Percentiles rank a stretch among this genome's conserved stretches.
Conservation (phyloP, 2,113 vertebrate genomes). For the Aix galericulata region DNA sequence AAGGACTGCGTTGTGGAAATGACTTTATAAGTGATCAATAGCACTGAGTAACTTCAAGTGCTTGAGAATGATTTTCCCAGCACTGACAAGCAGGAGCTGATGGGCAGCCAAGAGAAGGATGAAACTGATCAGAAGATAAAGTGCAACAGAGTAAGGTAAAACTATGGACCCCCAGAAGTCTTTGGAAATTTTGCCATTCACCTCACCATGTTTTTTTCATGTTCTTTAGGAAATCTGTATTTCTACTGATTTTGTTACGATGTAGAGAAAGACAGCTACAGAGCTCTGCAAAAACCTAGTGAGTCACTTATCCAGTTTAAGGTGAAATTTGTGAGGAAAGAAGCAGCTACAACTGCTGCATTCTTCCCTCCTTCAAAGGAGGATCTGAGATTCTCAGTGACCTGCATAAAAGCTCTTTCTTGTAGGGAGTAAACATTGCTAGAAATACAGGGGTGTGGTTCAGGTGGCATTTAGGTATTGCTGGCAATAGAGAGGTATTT, state of each 20-base stretch:
- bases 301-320: neutral
- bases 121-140: neutral
- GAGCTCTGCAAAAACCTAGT: neutral
- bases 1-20: neutral
- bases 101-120: neutral
- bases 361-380: neutral
- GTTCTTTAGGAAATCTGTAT: neutral
- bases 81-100: neutral
- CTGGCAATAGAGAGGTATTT: neutral
- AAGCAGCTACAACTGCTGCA: neutral
- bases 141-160: neutral
- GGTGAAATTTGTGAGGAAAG: neutral
- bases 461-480: neutral
- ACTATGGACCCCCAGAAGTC: neutral
- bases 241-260: neutral
- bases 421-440: neutral
- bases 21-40: neutral
- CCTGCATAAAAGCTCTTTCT: neutral
- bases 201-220: neutral
- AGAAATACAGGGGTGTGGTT: neutral
- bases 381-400: neutral
- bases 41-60: neutral
- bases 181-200: neutral
- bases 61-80: neutral
- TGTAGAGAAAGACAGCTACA: neutral